A percentile compares a stretch with the other conserved stretches of the same genome.
These are phyloP conservation scores for Anthopleura sola DNA, from an alignment of 64 coral and sea anemone species.

Conservation along the genomic window DNA sequence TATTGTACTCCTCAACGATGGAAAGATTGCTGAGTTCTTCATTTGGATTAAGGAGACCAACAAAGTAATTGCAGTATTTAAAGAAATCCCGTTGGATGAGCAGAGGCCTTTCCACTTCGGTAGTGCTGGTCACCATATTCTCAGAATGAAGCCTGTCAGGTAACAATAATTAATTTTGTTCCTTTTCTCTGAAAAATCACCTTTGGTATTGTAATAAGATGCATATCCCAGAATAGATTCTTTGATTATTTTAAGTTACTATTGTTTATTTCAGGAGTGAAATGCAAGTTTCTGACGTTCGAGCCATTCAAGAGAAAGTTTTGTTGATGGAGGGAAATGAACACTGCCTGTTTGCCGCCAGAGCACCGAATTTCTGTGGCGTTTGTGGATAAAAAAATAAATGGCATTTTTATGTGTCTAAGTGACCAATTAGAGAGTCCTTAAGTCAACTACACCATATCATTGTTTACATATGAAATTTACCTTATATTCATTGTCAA, in stretches of 20 bases:
- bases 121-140: too few relatives aligned
- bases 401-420: not conserved
- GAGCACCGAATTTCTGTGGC: slow-evolving; percentile 47
- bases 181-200: not conserved
- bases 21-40: slow-evolving; percentile 45
- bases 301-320: slow-evolving; percentile 34
- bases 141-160: too few relatives aligned
- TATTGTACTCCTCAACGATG: slow-evolving; percentile 3
- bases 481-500: too few relatives aligned
- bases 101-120: slow-evolving; percentile 29
- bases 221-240: not conserved
- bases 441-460: too few relatives aligned
- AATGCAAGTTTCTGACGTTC: slow-evolving; percentile 34
- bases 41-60: not conserved
- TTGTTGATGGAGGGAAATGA: slow-evolving; percentile 38
- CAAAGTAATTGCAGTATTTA: slow-evolving; percentile 9
- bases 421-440: too few relatives aligned
- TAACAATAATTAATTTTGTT: not conserved
- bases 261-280: slow-evolving; percentile 14
- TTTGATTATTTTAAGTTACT: slow-evolving; percentile 1
- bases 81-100: slow-evolving; percentile 31
- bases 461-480: too few relatives aligned
- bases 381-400: slow-evolving; percentile 31
- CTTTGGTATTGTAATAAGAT: not conserved
- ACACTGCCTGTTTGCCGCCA: slow-evolving; percentile 8